phyloP scores from a whole-genome alignment of 2,797 vertebrate genomes.

The Phrynocephalus forsythii region DNA sequence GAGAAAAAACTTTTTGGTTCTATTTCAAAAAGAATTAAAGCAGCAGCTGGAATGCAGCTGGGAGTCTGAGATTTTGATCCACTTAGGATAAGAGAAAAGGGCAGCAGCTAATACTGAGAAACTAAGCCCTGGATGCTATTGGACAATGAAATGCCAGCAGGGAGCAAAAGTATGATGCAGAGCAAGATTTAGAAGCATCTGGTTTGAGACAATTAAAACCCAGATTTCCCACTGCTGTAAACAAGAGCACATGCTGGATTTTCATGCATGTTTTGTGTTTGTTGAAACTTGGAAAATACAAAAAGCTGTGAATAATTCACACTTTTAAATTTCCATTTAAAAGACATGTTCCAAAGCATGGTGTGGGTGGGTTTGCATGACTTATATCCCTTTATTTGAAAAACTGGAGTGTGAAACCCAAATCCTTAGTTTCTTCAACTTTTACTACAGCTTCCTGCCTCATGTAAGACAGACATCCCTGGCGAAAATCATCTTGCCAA shows the following conservation, averaged over 20 bases:
- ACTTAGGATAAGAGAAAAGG: slow-evolving; percentile 17
- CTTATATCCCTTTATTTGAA: too few relatives aligned
- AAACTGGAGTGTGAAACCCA: too few relatives aligned
- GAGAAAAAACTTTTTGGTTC: slow-evolving; percentile 20
- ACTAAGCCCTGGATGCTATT: slow-evolving; percentile 35
- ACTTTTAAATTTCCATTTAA: neutral
- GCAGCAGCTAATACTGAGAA: slow-evolving; percentile 39
- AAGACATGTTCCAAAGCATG: neutral
- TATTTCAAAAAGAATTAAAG: slow-evolving; percentile 36
- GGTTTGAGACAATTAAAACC: slow-evolving; percentile 45
- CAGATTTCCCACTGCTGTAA: slow-evolving; percentile 11
- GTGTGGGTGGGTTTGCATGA: too few relatives aligned
- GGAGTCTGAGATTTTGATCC: neutral
- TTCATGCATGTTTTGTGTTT: slow-evolving; percentile 7
- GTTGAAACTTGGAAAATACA: neutral
- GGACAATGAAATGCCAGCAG: slow-evolving; percentile 29
- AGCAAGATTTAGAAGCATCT: neutral
- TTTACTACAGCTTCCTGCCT: too few relatives aligned
- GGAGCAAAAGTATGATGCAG: neutral
- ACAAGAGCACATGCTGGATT: slow-evolving; percentile 18
- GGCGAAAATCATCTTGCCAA: too few relatives aligned
- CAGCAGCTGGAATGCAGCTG: slow-evolving; percentile 34
- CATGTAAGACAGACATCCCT: too few relatives aligned
- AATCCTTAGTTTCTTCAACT: too few relatives aligned
- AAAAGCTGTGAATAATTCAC: neutral